Percentiles rank a stretch among this genome's conserved stretches.
Evolutionary conservation across 2,113 vertebrate genomes (phyloP).

Genomic region (Lates calcarifer): DNA sequence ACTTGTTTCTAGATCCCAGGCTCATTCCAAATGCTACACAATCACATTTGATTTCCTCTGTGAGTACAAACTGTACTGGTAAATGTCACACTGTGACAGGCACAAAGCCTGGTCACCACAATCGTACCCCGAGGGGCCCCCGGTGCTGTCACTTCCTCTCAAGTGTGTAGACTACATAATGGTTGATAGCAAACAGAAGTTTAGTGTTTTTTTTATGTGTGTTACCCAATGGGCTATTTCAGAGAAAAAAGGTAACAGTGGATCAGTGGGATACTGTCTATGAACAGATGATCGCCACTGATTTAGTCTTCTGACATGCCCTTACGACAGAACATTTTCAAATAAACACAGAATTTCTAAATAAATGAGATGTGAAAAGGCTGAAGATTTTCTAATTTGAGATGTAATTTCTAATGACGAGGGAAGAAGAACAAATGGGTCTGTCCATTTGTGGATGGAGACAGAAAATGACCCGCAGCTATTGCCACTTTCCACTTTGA

Average conservation of each 20-base stretch:
- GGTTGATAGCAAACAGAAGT: conserved; percentile 68
- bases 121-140: conserved; percentile 66
- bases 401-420: conserved; percentile 31
- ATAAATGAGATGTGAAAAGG: neutral
- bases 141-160: conserved; percentile 79
- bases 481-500: conserved; percentile 13
- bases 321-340: neutral
- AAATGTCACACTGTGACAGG: conserved; percentile 85
- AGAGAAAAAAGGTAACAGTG: neutral
- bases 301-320: neutral
- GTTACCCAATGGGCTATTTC: conserved; percentile 40
- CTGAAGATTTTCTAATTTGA: neutral
- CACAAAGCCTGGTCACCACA: conserved; percentile 73
- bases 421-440: neutral
- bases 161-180: conserved; percentile 44
- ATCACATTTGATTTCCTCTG: conserved; percentile 80
- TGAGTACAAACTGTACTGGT: conserved; percentile 73
- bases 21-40: conserved; percentile 71
- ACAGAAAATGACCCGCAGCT: conserved; percentile 36
- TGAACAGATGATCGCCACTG: neutral
- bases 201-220: conserved; percentile 51
- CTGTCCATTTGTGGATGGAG: neutral
- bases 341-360: neutral
- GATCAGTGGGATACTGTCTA: neutral
- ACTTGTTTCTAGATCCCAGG: conserved; percentile 43